phyloP scores from a whole-genome alignment of 2,888 invertebrate species.

The Cryptocheilus praepositus region DNA sequence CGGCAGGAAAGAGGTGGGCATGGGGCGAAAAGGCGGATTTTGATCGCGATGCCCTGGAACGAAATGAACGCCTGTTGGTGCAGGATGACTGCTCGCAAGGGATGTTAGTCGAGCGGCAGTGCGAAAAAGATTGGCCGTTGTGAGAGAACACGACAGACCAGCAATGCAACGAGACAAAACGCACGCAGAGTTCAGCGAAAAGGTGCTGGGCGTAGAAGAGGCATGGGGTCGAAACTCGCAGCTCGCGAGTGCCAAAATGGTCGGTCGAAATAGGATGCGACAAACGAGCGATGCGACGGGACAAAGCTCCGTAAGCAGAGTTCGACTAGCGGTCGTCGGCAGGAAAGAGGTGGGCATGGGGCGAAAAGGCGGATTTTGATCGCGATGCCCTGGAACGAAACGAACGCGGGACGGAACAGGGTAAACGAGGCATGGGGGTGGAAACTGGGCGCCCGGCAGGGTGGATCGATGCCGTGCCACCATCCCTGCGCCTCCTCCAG shows the following conservation, averaged over 20 bases:
- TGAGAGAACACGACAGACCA: too few relatives aligned
- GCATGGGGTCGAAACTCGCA: too few relatives aligned
- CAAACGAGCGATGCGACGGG: slow-evolving; percentile 5
- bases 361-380: slow-evolving; percentile 34
- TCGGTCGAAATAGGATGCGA: not conserved
- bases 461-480: slow-evolving; percentile 68
- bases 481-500: slow-evolving; percentile 16
- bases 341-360: slow-evolving; percentile 14
- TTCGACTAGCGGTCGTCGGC: slow-evolving; percentile 5
- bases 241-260: too few relatives aligned
- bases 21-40: slow-evolving; percentile 24
- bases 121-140: too few relatives aligned
- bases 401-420: slow-evolving; percentile 33
- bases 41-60: slow-evolving; percentile 43
- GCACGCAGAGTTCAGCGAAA: too few relatives aligned
- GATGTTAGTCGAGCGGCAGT: too few relatives aligned
- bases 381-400: slow-evolving; percentile 41
- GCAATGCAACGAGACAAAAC: too few relatives aligned
- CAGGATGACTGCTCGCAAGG: too few relatives aligned
- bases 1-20: slow-evolving; percentile 12
- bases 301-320: slow-evolving; percentile 11
- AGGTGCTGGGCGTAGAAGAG: too few relatives aligned
- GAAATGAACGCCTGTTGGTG: slow-evolving; percentile 34
- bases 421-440: slow-evolving; percentile 47
- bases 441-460: slow-evolving; percentile 63